A percentile compares a stretch with the other conserved stretches of the same genome.
These are phyloP conservation scores for Mesochorus sp. DNA, from an alignment of 2,888 invertebrate genomes.

Conservation along the genomic window DNA sequence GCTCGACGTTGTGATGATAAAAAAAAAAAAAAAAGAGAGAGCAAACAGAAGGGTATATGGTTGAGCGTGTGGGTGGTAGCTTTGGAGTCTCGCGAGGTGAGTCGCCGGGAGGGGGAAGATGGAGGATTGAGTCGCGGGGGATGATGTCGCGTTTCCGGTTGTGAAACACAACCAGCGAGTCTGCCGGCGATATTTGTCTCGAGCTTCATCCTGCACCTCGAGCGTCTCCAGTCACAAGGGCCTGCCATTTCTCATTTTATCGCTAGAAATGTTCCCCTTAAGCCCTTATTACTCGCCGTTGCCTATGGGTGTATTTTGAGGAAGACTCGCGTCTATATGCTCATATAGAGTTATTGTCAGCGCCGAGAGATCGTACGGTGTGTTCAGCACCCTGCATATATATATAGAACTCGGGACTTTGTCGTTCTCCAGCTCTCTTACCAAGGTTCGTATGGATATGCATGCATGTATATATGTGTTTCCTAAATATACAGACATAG, in stretches of 20 bases:
- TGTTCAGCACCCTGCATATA: neutral
- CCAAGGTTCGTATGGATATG: constrained; percentile 14
- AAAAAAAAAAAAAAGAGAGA: constrained; percentile 26
- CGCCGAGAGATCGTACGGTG: constrained; percentile 2
- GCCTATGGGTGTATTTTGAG: too few relatives aligned
- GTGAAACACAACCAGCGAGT: constrained; percentile 43
- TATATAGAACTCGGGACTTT: constrained; percentile 17
- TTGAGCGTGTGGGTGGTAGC: constrained; percentile 15
- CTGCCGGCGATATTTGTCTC: constrained; percentile 50
- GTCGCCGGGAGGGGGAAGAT: constrained; percentile 9
- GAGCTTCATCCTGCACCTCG: neutral
- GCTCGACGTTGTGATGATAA: neutral
- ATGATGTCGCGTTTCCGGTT: constrained; percentile 58
- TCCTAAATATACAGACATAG: too few relatives aligned
- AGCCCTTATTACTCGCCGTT: too few relatives aligned
- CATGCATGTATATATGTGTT: too few relatives aligned
- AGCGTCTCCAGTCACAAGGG: neutral
- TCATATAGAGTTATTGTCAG: constrained; percentile 11
- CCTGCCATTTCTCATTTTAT: too few relatives aligned
- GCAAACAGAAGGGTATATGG: too few relatives aligned
- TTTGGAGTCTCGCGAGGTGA: constrained; percentile 5
- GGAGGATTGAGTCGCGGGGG: constrained; percentile 17
- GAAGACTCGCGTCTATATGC: too few relatives aligned
- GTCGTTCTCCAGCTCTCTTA: constrained; percentile 28
- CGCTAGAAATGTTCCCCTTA: too few relatives aligned